Conservation (phyloP, 2,797 vertebrate genomes). For the Ctenopoma kingsleyae region DNA sequence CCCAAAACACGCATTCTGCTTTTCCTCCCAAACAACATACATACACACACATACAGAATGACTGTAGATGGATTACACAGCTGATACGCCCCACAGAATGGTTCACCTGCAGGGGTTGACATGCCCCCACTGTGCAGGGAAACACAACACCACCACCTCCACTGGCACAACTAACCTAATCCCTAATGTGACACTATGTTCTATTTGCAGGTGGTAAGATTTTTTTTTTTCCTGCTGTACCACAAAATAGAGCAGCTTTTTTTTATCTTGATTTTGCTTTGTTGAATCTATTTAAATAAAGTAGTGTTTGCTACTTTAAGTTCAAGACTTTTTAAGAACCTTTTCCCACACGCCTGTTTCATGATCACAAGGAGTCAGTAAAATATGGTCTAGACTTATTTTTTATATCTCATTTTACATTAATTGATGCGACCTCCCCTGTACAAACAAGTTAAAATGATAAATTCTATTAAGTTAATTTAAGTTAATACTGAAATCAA, state of each 20-base stretch:
- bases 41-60: slow-evolving; percentile 37
- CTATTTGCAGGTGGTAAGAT: slow-evolving; percentile 16
- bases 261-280: slow-evolving; percentile 1
- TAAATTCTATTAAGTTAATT: neutral
- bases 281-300: neutral
- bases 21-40: slow-evolving; percentile 30
- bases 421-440: neutral
- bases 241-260: neutral
- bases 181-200: slow-evolving; percentile 11
- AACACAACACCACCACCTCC: slow-evolving; percentile 34
- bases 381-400: neutral
- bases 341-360: neutral
- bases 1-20: slow-evolving; percentile 31
- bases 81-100: slow-evolving; percentile 40
- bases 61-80: slow-evolving; percentile 50
- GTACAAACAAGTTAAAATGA: neutral
- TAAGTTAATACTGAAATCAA: neutral
- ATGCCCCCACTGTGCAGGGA: slow-evolving; percentile 32
- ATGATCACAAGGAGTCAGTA: neutral
- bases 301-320: too few relatives aligned
- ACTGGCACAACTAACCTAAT: slow-evolving; percentile 33
- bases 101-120: slow-evolving; percentile 45
- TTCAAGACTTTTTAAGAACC: too few relatives aligned
- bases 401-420: too few relatives aligned
- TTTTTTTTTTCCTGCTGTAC: slow-evolving; percentile 4